Evolutionary conservation across 2,888 invertebrate genomes (phyloP), one percentile per base, ranked within the genome.

Genomic region (Malthinus seriepunctatus): DNA sequence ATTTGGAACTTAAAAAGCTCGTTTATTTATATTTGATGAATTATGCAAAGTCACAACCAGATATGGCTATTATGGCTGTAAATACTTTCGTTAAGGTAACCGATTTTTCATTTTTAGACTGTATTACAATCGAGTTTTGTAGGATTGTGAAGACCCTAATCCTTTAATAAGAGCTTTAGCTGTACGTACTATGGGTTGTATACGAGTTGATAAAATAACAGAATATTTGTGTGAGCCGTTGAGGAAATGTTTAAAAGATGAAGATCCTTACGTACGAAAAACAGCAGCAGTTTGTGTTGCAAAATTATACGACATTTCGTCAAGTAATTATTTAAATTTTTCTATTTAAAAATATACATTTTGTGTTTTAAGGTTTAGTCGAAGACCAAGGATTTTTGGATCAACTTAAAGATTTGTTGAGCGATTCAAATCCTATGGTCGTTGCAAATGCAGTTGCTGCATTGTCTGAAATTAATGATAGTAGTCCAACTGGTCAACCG

Each of bases 41-140:
- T 79, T 99, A 99, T 79, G 99, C 99, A 52, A 99, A 99, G 80
- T 97, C 96, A 51, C 99, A 99, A 79, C 99, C 99, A 0, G 99
- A 99, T 77, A 96, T 98, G 93, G 99, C 99, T 53, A 99, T 99
- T 62, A 97, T 99, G 97, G 99, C 99, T 8, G 99, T 99, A 57
- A 99, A 99, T 81, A 99, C 99, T 6, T 99, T 99, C 82, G 99
- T 99, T 66, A 98, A 97, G 91, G 96, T 95, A 84, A 76, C 81
- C 72, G 14, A 14, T 44, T 33, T 59, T 35, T 11, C 12, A 3
- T 32, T 8, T 3, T 9, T 15, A 44, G n/a, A 14, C 3, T 7
- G 15, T 47, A 23, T 2, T 51, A 33, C 15, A 10, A 11, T 15
- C 9, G 59, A 56, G 56, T 50, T 54, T 63, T 45, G 7, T 63